These are phyloP conservation scores for Circaetus cinerascens DNA, from an alignment of 2,113 vertebrate species.

Conservation along the genomic window DNA sequence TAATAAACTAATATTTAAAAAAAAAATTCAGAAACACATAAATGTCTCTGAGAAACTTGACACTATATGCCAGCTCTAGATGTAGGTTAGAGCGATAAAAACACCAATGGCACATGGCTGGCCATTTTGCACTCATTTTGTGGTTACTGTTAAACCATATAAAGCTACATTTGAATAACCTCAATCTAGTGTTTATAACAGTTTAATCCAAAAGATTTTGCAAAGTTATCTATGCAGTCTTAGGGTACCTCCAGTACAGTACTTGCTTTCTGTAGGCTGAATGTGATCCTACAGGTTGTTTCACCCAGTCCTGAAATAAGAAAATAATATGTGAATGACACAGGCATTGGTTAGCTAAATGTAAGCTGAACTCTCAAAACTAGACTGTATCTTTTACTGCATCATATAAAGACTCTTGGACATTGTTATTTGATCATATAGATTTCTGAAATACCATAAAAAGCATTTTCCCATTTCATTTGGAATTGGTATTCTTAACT, in stretches of 20 bases:
- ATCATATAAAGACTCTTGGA: background rate
- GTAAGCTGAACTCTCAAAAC: background rate
- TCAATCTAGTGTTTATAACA: background rate
- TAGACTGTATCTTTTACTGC: background rate
- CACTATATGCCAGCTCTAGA: background rate
- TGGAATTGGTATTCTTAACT: background rate
- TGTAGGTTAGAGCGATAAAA: background rate
- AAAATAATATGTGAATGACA: background rate
- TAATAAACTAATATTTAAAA: background rate
- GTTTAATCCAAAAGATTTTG: background rate
- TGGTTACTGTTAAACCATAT: background rate
- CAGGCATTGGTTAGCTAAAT: background rate
- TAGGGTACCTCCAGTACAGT: background rate
- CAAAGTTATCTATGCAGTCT: background rate
- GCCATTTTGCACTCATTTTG: background rate
- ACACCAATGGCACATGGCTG: accelerated
- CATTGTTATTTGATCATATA: background rate
- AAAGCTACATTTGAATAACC: background rate
- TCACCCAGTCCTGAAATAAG: background rate
- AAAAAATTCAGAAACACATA: background rate
- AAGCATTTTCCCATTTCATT: background rate
- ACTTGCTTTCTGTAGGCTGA: background rate
- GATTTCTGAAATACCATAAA: background rate
- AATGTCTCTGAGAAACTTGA: background rate
- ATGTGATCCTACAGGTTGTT: background rate